Evolutionary conservation across 2,113 vertebrate species (phyloP), one percentile per base, ranked within the genome.

Genomic region (Sebastes fasciatus): DNA sequence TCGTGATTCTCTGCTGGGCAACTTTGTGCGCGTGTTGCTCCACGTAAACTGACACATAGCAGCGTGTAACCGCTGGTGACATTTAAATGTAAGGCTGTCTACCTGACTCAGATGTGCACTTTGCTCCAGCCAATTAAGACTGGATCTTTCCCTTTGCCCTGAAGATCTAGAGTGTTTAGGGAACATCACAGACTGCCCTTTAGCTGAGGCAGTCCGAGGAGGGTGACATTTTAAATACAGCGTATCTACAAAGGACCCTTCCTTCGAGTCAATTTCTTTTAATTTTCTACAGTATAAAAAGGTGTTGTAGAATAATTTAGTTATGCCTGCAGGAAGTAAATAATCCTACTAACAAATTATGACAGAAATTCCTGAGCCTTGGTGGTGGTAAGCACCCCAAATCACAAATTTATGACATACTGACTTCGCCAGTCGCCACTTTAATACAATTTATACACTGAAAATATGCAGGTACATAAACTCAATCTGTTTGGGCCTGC

Each of bases 141-240:
- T n/a, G 16, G 14, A 72, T 80, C 49, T 79, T 69, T 80, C 64
- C 64, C 13, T 73, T 70, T 86, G 82, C 19, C 84, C 80, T 54
- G 19, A 79, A 88, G 79, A 26, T 80, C 67, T 52, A 9, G 5
- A 79, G 80, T 60, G 70, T 89, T 94, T 90, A 90, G 26, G 26
- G 68, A 90, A 92, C 87, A 88, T 88, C 89, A 91, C 60, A 81
- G 77, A 26, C 79, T 89, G 88, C 77, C 91, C 90, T 91, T 92
- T 87, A 79, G 83, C 65, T 6, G 77, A 82, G 71, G 84, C 74
- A 79, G 64, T 66, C 74, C 19, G 14, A 79, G 77, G 69, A 74
- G 40, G 48, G 63, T 94, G 94, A 89, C 93, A 94, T 95, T 95
- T 94, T 46, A 90, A 91, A 91, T 66, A 77, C 67, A 77, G 42